Base-by-base conservation (phyloP, 2,888 invertebrate genomes). In the Automeris io region DNA sequence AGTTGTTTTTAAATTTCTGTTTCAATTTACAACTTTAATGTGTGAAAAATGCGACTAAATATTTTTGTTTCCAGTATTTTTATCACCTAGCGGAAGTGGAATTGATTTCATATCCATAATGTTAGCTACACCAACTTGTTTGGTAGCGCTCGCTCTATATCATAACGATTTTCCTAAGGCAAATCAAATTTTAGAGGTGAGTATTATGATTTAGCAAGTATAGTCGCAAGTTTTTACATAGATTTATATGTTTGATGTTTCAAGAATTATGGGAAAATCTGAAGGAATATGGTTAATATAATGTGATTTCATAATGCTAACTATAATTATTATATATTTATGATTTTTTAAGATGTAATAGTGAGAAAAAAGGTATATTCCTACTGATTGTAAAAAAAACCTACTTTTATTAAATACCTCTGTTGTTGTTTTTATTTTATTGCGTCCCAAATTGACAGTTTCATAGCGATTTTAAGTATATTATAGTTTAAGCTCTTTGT, bases 121-220 rank as follows among this genome's bases (percentile, higher is more conserved):
- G 94, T 66, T 95, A 37, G 91, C 94, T 5, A 90, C 93, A 19
- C 92, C 93, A 0, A 91, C 91, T 48, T 91, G 92, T 47, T 78
- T 95, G 31, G 90, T 95, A n/a, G 89, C 92, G 24, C 87, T 93
- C 64, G 94, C 94, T 29, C 80, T 96, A 26, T 91, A 92, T 55
- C 90, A 91, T 43, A 90, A 90, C 40, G 91, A 94, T 63, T 91
- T 92, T 49, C 87, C 88, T 4, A 92, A 92, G 75, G 94, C 94
- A 0, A 90, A 91, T 56, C 91, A 94, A 77, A 93, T 95, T 43
- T 90, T 95, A 52, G 90, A 94, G 91, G 95, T 95, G 82, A 86
- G 78, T 63, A 33, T 25, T 9, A 2, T 24, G 19, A 29, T n/a
- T 22, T 29, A 36, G 32, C 22, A 34, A 21, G 25, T 31, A n/a